Evolutionary conservation across 2,888 invertebrate genomes (phyloP), one percentile per base, ranked within the genome.

Genomic region (Calameuta filiformis): DNA sequence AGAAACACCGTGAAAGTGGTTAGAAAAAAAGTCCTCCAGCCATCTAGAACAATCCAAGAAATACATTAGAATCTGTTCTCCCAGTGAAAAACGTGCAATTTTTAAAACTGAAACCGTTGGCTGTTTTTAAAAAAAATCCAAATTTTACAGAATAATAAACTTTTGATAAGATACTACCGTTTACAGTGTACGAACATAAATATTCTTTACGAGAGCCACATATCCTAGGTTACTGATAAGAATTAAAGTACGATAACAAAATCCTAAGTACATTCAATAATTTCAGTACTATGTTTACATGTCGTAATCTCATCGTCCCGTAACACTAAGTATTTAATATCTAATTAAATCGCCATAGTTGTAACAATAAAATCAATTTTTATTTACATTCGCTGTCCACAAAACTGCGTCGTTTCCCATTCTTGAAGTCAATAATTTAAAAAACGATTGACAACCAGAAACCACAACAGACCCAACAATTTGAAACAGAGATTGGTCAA

Each of bases 1-100:
- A 82, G 71, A 79, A 79, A 23, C 76, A 79, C 68, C 75, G 79
- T 12, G 81, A 81, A n/a, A 81, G 77, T 35, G 69, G 74, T 79
- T 79, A 35, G 71, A 33, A 23, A 23, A 9, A 56, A 40, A 9
- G 23, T 23, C 56, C 9, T 56, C 23, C 1, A 23, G 9, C 9
- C 56, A 56, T 56, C 56, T 56, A 23, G 9, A 56, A 23, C 23
- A 9, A 56, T 56, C 56, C 9, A 56, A 56, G 23, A 56, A 23
- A 23, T 23, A 56, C 9, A 56, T 56, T 56, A 56, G 23, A 56
- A 56, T 23, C 9, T 6, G 56, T 23, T 56, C 56, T 56, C 56
- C 6, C 56, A 23, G 56, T 56, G 56, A 56, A 40, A 40, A 23
- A 23, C 9, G 9, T 23, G 23, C 23, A 56, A 56, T 23, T 56